Evolutionary conservation across 2,113 vertebrate species (phyloP).

Genomic region (Callaeas wilsoni): DNA sequence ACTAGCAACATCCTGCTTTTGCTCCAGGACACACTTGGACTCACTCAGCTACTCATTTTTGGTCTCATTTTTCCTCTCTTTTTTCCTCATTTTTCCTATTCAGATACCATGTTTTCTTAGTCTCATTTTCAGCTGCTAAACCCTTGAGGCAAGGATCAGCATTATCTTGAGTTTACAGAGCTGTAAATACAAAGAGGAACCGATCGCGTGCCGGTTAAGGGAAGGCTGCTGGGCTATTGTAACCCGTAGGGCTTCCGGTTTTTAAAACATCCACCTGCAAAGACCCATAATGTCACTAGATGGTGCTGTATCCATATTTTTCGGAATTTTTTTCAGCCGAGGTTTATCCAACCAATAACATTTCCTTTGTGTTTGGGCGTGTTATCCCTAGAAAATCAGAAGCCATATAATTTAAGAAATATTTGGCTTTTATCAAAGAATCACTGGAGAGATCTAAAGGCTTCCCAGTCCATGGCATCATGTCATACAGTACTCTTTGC

Average conservation of each 20-base stretch:
- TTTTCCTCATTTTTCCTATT: neutral
- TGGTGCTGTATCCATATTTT: slow-evolving; percentile 36
- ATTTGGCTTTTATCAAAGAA: neutral
- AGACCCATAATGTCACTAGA: neutral
- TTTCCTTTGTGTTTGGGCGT: neutral
- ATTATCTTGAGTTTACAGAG: neutral
- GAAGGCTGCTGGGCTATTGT: neutral
- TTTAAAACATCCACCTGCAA: neutral
- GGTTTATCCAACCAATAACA: neutral
- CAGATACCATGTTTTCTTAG: neutral
- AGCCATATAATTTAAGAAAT: neutral
- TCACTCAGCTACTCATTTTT: neutral
- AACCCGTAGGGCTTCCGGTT: neutral
- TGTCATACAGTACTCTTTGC: neutral
- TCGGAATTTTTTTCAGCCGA: neutral
- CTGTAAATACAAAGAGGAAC: neutral
- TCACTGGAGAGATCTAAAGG: neutral
- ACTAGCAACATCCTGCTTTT: neutral
- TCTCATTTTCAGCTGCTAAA: neutral
- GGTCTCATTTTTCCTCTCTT: neutral
- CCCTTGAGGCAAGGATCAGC: neutral
- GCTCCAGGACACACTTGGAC: neutral
- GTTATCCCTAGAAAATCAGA: neutral
- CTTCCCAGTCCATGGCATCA: neutral
- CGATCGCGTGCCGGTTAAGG: fast-evolving